Base-by-base conservation (phyloP, 2,113 vertebrate genomes). In the Neopipo cinnamomea region DNA sequence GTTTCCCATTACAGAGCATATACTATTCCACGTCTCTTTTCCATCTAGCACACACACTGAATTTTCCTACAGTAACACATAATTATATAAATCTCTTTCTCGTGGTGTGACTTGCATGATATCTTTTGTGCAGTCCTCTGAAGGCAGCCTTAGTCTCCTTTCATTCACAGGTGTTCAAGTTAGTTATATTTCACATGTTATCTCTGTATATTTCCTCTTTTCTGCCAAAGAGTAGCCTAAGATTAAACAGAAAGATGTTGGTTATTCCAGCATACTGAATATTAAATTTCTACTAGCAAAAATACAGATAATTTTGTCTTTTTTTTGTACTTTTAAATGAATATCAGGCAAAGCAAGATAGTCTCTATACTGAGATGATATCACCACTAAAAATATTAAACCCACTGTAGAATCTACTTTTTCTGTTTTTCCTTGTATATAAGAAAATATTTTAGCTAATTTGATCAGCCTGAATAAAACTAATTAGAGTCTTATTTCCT, bases 1-100 rank as follows among this genome's bases (percentile, higher is more conserved):
- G 12, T 53, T 84, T 86, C 23, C 13, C 19, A 7, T 55, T 59
- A 70, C 8, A 67, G 31, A 72, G 6, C 22, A 49, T 5, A 42
- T 4, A 33, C 2, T 58, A 9, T 61, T 30, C 0, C 0, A 91
- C 11, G 4, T 41, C 20, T 83, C 8, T 68, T 68, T 37, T 58
- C 31, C 63, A 10, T n/a, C n/a, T 46, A 5, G 12, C 44, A 70
- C 14, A 24, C 28, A 39, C 20, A 13, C 23, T 27, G 35, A 6
- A 66, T 56, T 61, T 92, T 95, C 22, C 70, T 68, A 19, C 22
- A 28, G 14, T 31, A 85, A 37, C 42, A 16, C 17, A 79, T 17
- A 6, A 49, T 47, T 70, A 15, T 62, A 7, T 53, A 8, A 10
- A 49, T 52, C 23, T 77, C 20, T 50, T 61, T 20, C 22, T 59